Base-by-base conservation (phyloP, 1,140 invertebrate species). In the roundworm (Caenorhabditis elegans) region DNA sequence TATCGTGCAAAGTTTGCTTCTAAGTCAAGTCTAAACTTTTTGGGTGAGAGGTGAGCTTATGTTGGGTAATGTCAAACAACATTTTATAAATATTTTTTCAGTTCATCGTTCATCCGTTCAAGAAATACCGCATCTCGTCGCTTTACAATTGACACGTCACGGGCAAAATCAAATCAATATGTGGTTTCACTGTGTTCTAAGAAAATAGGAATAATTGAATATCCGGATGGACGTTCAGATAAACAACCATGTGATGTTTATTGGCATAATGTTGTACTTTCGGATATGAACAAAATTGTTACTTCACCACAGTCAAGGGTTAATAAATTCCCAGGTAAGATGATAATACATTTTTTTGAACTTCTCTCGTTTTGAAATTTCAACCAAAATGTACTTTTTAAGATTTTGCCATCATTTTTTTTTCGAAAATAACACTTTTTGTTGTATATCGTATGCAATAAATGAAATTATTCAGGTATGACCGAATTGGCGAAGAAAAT, bases 391-490 rank as follows among this genome's bases (percentile, higher is more conserved):
- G n/a, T n/a, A n/a, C n/a, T n/a, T n/a, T n/a, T n/a, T n/a, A n/a
- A n/a, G n/a, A n/a, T n/a, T n/a, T n/a, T n/a, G n/a, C n/a, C n/a
- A n/a, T n/a, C n/a, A n/a, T n/a, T n/a, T n/a, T n/a, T n/a, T n/a
- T n/a, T n/a, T n/a, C n/a, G n/a, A n/a, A n/a, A n/a, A n/a, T n/a
- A n/a, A n/a, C n/a, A n/a, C n/a, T n/a, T n/a, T n/a, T n/a, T n/a
- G n/a, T n/a, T n/a, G n/a, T n/a, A n/a, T n/a, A n/a, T n/a, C n/a
- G n/a, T n/a, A n/a, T n/a, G n/a, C n/a, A n/a, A n/a, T n/a, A n/a
- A n/a, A n/a, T n/a, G n/a, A n/a, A n/a, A n/a, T n/a, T n/a, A n/a
- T 85, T 53, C 76, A 91, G 91, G 91, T 13, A 91, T 92, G 88
- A 87, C 87, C 31, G 91, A 92, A 76, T 86, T 92, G 1, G 89